Percentiles rank a stretch among this genome's conserved stretches.
These are phyloP conservation scores for Aramus guarauna DNA, from an alignment of 2,113 vertebrate species.

Conservation along the genomic window DNA sequence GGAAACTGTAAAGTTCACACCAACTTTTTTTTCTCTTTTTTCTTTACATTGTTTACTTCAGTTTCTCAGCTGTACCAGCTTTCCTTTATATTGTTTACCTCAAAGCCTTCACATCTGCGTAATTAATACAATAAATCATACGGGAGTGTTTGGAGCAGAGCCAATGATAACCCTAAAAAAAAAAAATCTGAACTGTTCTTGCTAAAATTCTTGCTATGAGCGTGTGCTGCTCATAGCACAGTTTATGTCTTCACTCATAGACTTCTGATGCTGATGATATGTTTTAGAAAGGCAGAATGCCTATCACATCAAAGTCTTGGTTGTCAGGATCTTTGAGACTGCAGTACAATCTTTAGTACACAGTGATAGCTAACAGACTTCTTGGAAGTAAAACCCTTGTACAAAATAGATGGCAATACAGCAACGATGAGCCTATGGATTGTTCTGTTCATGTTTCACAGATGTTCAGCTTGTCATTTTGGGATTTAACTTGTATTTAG, in stretches of 20 bases:
- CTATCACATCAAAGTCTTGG: not conserved
- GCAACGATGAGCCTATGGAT: not conserved
- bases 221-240: not conserved
- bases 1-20: not conserved
- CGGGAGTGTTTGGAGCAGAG: not conserved
- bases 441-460: not conserved
- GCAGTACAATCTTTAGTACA: not conserved
- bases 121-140: not conserved
- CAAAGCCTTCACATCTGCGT: not conserved
- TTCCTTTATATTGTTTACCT: not conserved
- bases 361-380: not conserved
- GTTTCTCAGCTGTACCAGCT: not conserved
- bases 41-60: not conserved
- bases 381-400: not conserved
- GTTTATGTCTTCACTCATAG: not conserved
- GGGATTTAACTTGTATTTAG: not conserved
- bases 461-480: not conserved
- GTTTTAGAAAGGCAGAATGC: not conserved
- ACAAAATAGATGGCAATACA: not conserved
- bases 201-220: not conserved
- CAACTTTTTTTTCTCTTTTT: not conserved
- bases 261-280: not conserved
- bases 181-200: not conserved
- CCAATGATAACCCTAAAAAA: not conserved
- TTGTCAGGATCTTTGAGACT: not conserved